phyloP scores from a whole-genome alignment of 2,113 vertebrate species.

The Macaca mulatta region DNA sequence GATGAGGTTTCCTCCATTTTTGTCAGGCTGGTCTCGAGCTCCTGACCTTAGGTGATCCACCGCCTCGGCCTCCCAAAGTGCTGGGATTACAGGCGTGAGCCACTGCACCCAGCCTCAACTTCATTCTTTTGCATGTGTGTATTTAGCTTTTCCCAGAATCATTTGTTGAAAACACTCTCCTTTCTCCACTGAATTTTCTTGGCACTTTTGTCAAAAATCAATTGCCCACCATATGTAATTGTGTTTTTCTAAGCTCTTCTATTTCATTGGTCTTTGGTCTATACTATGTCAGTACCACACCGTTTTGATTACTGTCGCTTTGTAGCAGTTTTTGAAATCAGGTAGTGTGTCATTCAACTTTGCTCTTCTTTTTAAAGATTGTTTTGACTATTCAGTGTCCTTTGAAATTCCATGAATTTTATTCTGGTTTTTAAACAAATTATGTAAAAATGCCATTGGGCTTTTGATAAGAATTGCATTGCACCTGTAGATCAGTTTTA shows the following conservation, averaged over 20 bases:
- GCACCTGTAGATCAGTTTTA: neutral
- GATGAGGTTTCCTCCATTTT: no score
- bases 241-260: neutral
- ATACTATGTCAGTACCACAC: neutral
- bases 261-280: neutral
- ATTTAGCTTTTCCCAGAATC: neutral
- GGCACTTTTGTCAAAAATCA: neutral
- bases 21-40: no score
- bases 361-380: neutral
- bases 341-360: neutral
- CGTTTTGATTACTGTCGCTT: neutral
- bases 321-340: neutral
- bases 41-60: no score
- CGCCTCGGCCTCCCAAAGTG: no score
- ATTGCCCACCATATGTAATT: neutral
- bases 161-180: neutral
- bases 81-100: no score
- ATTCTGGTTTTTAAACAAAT: neutral
- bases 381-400: neutral
- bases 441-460: neutral
- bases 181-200: neutral
- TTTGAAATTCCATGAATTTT: neutral
- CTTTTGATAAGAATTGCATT: neutral
- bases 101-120: no score
- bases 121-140: neutral